Percentiles rank a stretch among this genome's conserved stretches.
Evolutionary conservation across 2,113 vertebrate genomes (phyloP).

Genomic region (Etheostoma cragini): DNA sequence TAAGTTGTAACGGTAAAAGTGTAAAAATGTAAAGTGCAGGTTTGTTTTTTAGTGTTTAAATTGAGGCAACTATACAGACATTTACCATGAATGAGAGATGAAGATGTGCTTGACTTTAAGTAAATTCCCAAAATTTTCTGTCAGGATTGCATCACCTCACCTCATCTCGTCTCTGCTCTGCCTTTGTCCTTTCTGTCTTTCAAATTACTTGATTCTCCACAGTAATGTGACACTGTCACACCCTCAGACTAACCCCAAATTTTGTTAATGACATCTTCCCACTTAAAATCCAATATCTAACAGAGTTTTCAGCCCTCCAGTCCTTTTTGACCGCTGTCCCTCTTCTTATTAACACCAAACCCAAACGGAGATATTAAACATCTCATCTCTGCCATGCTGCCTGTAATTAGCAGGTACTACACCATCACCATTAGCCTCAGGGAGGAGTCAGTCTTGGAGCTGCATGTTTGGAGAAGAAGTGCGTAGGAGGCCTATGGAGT

Average conservation of each 20-base stretch:
- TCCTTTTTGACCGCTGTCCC: neutral
- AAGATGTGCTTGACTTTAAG: neutral
- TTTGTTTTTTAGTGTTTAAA: neutral
- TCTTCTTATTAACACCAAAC: neutral
- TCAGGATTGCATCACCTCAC: neutral
- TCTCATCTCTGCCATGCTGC: neutral
- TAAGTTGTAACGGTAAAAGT: neutral
- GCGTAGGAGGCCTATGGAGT: constrained; percentile 26
- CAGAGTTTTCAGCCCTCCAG: constrained; percentile 13
- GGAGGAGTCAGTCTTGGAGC: constrained; percentile 4
- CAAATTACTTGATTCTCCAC: constrained; percentile 32
- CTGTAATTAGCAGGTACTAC: constrained; percentile 43
- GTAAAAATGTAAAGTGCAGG: neutral
- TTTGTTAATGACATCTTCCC: constrained; percentile 12
- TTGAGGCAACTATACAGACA: neutral
- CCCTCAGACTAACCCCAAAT: neutral
- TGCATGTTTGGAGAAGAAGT: constrained; percentile 10
- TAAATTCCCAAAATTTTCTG: neutral
- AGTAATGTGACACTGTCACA: constrained; percentile 7
- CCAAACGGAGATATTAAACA: constrained; percentile 20
- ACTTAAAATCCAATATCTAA: constrained; percentile 12
- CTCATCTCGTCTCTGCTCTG: neutral
- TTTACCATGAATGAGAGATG: neutral
- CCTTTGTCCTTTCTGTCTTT: constrained; percentile 6
- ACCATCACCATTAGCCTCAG: neutral